Base-by-base conservation (phyloP, 2,888 invertebrate species). In the Strigamia crassipes region DNA sequence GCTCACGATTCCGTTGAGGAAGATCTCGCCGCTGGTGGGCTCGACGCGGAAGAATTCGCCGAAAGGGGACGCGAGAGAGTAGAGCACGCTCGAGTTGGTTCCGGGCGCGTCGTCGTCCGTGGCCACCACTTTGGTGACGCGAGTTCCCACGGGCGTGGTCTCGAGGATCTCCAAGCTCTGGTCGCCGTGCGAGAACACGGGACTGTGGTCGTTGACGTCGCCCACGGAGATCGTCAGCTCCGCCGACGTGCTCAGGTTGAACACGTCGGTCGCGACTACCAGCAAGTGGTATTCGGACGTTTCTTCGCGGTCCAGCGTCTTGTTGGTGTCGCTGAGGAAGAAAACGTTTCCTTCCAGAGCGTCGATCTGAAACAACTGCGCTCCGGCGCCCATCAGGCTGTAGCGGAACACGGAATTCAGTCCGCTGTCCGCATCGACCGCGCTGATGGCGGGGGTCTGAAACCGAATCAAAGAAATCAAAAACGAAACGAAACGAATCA, bases 141-240 rank as follows among this genome's bases (percentile, higher is more conserved):
- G 84, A 38, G 85, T 86, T 0, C 87, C 87, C 8, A 86, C 86
- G n/a, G 85, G 83, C 2, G 86, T 86, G 15, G 86, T 86, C 82
- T 86, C 86, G 31, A 15, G 91, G 86, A 86, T 82, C 78, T 85
- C 83, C 1, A 86, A 84, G 27, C 84, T 83, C 27, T 85, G 81
- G 10, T 85, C 85, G 9, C 85, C 85, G 81, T 85, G 85, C 51
- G 85, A 84, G 83, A 85, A 86, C 6, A 84, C 83, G 0, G 86
- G 86, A 1, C 84, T 82, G 87, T 95, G 95, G 86, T 96, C 96
- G 86, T 96, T 96, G 86, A 92, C 92, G 86, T 96, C 96, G 5
- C 92, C 90, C 31, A 96, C 88, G 0, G 89, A 90, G 77, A 96
- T 91, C 0, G 90, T 92, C 10, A 96, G 87, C 85, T 92, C 91